Evolutionary conservation across 2,113 vertebrate species (phyloP).

Genomic region (Percopsis transmontana): DNA sequence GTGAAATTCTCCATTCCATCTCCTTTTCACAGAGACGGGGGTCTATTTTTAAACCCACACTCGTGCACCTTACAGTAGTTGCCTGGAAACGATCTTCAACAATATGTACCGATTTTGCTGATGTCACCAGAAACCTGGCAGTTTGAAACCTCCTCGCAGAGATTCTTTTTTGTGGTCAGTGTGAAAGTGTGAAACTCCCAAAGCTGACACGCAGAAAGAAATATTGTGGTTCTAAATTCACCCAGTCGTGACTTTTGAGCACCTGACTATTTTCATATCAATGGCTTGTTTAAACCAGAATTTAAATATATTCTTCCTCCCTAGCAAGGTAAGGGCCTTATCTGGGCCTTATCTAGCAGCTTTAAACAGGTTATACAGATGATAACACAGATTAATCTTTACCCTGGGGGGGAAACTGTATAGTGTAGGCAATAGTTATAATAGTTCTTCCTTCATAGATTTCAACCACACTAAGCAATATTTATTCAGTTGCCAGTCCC

Average conservation of each 20-base stretch:
- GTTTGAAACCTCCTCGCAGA: conserved; percentile 16
- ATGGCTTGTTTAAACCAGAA: conserved; percentile 6
- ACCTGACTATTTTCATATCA: conserved; percentile 38
- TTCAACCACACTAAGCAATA: background rate
- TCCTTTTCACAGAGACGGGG: conserved; percentile 20
- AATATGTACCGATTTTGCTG: conserved; percentile 24
- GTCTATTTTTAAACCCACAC: conserved; percentile 64
- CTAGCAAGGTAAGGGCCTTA: background rate
- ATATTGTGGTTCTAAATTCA: conserved; percentile 27
- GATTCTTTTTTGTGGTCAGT: background rate
- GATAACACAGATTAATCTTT: no score
- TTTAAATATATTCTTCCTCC: conserved; percentile 10
- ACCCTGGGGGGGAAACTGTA: no score
- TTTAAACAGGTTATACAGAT: no score
- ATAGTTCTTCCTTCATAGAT: background rate
- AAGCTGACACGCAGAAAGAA: conserved; percentile 3
- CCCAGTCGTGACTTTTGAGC: conserved; percentile 25
- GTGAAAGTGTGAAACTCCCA: background rate
- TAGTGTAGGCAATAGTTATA: no score
- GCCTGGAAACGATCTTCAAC: conserved; percentile 65
- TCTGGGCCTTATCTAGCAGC: no score
- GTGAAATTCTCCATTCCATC: conserved; percentile 41
- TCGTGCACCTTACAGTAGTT: conserved; percentile 58
- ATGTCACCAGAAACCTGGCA: conserved; percentile 32
- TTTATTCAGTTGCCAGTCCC: background rate